Conservation (phyloP, 2,797 vertebrate genomes). For the Cossypha caffra region DNA sequence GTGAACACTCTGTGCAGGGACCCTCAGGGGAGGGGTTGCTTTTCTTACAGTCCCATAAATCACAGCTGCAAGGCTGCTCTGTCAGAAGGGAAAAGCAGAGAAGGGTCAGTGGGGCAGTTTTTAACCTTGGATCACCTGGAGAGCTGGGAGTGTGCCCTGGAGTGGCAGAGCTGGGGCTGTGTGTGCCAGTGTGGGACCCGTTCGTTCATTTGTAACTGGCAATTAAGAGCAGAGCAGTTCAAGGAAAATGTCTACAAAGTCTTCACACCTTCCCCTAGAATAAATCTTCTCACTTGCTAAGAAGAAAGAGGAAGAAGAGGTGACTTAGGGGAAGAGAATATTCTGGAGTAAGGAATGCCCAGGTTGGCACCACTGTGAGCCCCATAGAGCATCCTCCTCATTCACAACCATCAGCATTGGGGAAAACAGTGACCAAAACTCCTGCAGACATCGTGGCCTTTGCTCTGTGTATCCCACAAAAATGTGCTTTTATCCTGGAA, state of each 20-base stretch:
- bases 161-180: neutral
- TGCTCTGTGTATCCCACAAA: neutral
- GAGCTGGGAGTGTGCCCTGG: fast-evolving
- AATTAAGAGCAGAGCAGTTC: neutral
- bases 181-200: fast-evolving
- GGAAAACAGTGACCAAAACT: neutral
- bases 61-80: neutral
- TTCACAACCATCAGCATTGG: fast-evolving
- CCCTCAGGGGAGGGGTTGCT: neutral
- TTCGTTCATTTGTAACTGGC: neutral
- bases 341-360: neutral
- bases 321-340: neutral
- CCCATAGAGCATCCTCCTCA: fast-evolving
- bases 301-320: neutral
- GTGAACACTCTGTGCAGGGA: fast-evolving
- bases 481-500: neutral
- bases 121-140: neutral
- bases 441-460: neutral
- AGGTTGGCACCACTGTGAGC: neutral
- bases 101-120: neutral
- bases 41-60: neutral
- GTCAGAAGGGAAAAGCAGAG: neutral
- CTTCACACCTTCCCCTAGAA: neutral
- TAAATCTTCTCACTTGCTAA: neutral
- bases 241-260: neutral